phyloP scores from a whole-genome alignment of 2,113 vertebrate species.

The Seriola aureovittata region DNA sequence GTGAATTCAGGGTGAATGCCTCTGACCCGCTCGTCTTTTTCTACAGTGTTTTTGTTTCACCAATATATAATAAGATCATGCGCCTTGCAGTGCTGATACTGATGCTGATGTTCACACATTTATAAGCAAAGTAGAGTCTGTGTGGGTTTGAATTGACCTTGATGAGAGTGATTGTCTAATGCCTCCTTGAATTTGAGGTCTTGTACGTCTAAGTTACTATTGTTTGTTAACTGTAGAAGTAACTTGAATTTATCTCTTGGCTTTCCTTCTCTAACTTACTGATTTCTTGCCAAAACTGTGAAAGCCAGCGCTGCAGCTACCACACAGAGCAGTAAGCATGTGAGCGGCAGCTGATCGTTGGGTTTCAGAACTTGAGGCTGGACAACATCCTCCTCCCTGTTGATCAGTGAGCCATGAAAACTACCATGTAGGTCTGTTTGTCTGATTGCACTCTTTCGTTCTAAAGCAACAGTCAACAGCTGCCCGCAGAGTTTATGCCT shows the following conservation, averaged over 20 bases:
- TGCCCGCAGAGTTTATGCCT: neutral
- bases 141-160: too few species aligned
- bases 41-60: neutral
- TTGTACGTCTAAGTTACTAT: too few species aligned
- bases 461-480: neutral
- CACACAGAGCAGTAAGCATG: neutral
- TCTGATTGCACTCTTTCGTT: neutral
- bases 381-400: neutral
- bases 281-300: neutral
- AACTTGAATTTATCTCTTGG: neutral
- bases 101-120: too few species aligned
- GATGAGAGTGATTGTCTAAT: too few species aligned
- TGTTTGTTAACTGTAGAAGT: neutral
- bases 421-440: neutral
- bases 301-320: neutral
- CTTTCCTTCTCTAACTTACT: neutral
- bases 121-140: too few species aligned
- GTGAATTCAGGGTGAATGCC: too few species aligned
- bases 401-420: conserved; percentile 8
- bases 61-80: too few species aligned
- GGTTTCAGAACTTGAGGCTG: neutral
- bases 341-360: conserved; percentile 1
- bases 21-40: too few species aligned
- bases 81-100: too few species aligned
- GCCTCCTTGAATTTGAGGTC: too few species aligned